Percentiles rank a stretch among this genome's conserved stretches.
phyloP scores from a whole-genome alignment of 2,113 vertebrate species.

The Oncorhynchus gorbuscha region DNA sequence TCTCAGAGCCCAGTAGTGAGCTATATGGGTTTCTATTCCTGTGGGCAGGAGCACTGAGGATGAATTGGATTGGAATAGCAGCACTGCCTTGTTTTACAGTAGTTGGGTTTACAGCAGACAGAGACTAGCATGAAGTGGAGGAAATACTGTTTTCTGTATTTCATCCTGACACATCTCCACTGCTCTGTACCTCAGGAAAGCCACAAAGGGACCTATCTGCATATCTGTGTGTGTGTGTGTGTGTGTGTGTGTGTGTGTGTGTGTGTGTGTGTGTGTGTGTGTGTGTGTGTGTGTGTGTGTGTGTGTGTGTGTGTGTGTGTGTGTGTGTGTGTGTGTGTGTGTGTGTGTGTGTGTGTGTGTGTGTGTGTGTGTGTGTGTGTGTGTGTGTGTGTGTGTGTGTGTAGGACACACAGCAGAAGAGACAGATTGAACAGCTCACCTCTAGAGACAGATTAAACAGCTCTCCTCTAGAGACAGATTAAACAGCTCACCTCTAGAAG shows the following conservation, averaged over 20 bases:
- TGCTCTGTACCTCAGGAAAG: slow-evolving; percentile 13
- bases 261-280: too few species aligned
- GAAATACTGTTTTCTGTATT: slow-evolving; percentile 36
- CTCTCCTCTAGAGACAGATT: too few species aligned
- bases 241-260: slow-evolving; percentile 16
- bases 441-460: too few species aligned
- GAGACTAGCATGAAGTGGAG: slow-evolving; percentile 39
- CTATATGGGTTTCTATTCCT: slow-evolving; percentile 63
- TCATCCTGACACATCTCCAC: slow-evolving; percentile 42
- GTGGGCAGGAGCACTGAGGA: slow-evolving; percentile 79
- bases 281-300: too few species aligned
- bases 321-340: too few species aligned
- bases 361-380: too few species aligned
- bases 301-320: too few species aligned
- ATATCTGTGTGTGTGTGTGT: background rate
- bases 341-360: too few species aligned
- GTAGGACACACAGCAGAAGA: too few species aligned
- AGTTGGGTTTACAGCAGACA: slow-evolving; percentile 14
- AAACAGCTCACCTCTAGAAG: too few species aligned
- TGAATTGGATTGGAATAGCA: slow-evolving; percentile 60
- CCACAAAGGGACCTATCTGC: background rate
- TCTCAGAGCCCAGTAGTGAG: slow-evolving; percentile 44
- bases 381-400: too few species aligned
- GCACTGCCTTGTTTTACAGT: slow-evolving; percentile 36
- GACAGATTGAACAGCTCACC: too few species aligned